Conservation (phyloP, 2,113 vertebrate genomes). For the Eonycteris spelaea region DNA sequence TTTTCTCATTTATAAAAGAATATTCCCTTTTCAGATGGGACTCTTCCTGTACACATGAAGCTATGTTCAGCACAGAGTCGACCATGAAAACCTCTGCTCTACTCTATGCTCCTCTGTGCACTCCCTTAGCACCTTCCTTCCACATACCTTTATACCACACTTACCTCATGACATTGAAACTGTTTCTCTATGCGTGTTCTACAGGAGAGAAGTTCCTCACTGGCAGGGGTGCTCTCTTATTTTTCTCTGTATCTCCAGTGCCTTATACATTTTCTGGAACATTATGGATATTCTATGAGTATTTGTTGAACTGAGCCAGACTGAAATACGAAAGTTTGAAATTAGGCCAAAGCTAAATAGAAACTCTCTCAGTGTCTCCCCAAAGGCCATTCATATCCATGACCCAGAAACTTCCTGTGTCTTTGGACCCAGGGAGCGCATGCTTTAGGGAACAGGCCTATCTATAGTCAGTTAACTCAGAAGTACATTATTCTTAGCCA, state of each 20-base stretch:
- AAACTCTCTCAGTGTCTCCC: background rate
- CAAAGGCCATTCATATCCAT: background rate
- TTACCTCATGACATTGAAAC: background rate
- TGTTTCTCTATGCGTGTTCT: background rate
- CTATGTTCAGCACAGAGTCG: background rate
- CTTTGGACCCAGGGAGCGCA: background rate
- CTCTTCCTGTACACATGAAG: background rate
- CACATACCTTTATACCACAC: background rate
- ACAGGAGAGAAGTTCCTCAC: background rate
- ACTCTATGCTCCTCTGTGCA: background rate
- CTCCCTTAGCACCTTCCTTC: background rate
- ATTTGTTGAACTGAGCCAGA: background rate
- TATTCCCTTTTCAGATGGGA: background rate
- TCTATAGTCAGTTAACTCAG: background rate
- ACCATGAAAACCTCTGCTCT: background rate
- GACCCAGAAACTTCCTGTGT: background rate
- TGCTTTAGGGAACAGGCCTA: background rate
- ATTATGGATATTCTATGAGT: background rate
- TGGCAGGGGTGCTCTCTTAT: background rate
- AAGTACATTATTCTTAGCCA: background rate
- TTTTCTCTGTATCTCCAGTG: background rate
- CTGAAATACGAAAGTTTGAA: background rate
- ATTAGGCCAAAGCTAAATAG: background rate
- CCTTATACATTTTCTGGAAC: background rate
- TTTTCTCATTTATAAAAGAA: background rate